These are phyloP conservation scores for Symphodus melops DNA, from an alignment of 2,113 vertebrate species.

Conservation along the genomic window DNA sequence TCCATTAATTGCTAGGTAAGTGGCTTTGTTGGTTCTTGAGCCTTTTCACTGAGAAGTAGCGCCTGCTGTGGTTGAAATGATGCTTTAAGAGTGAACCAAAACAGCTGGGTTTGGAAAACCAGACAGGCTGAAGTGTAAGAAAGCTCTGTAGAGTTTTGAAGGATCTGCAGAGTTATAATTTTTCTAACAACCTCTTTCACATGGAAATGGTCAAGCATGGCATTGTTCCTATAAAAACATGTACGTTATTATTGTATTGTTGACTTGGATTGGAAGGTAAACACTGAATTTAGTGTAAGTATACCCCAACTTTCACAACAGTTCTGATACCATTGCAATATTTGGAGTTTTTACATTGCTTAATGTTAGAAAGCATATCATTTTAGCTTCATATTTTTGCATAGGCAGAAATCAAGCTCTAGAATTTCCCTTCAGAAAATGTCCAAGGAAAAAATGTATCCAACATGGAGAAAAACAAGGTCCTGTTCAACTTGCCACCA, in stretches of 20 bases:
- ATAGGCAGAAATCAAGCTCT: no score
- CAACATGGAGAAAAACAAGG: constrained; percentile 11
- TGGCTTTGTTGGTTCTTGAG: not conserved
- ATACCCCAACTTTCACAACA: no score
- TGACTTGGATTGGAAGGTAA: no score
- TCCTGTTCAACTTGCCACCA: constrained; percentile 4
- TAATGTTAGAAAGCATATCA: no score
- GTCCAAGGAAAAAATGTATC: not conserved
- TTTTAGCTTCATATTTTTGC: no score
- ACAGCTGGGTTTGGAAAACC: not conserved
- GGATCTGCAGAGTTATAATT: not conserved
- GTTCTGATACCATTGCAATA: no score
- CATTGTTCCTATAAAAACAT: no score
- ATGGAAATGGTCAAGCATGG: not conserved
- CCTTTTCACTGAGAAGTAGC: constrained; percentile 14
- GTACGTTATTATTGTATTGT: no score
- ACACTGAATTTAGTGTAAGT: no score
- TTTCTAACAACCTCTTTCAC: not conserved
- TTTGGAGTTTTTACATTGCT: no score
- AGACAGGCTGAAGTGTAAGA: not conserved
- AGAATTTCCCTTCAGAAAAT: not conserved
- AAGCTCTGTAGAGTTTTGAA: not conserved
- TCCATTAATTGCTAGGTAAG: constrained; percentile 3
- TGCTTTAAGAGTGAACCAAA: not conserved
- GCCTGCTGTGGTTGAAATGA: not conserved